Evolutionary conservation across 1,140 invertebrate species (phyloP).

Genomic region (Cydia amplana): DNA sequence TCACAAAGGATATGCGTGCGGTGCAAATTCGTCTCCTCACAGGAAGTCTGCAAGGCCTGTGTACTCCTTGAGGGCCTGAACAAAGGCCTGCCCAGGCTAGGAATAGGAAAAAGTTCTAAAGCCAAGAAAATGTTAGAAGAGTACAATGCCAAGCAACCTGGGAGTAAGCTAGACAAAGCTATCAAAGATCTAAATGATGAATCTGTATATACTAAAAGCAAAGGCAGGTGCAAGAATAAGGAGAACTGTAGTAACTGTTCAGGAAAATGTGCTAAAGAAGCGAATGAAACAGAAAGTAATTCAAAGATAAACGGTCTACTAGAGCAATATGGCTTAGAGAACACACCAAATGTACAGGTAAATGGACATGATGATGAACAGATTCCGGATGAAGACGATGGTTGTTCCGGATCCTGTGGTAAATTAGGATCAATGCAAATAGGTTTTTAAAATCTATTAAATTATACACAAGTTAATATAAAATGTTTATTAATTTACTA

Average conservation of each 20-base stretch:
- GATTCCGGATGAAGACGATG: conserved; percentile 41
- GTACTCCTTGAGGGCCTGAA: conserved; percentile 97
- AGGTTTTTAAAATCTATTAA: conserved; percentile 52
- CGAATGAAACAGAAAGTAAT: conserved; percentile 37
- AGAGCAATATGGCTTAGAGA: conserved; percentile 52
- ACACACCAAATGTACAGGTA: background rate
- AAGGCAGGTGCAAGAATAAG: conserved; percentile 33
- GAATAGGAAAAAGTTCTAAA: conserved; percentile 92
- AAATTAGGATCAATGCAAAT: conserved; percentile 53
- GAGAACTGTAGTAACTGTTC: conserved; percentile 52
- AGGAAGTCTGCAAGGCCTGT: conserved; percentile 98
- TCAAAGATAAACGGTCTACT: conserved; percentile 55
- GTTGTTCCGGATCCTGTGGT: conserved; percentile 59
- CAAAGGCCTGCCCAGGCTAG: conserved; percentile 92
- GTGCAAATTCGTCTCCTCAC: conserved; percentile 98
- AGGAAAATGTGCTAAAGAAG: conserved; percentile 45
- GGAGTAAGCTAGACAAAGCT: conserved; percentile 40
- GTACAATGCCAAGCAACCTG: conserved; percentile 56
- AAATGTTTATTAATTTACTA: conserved; percentile 22
- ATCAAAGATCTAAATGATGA: conserved; percentile 53
- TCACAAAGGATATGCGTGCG: conserved; percentile 88
- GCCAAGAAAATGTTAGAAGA: conserved; percentile 83
- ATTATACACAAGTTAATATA: conserved; percentile 12
- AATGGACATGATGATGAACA: conserved; percentile 34
- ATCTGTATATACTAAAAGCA: conserved; percentile 21